phyloP scores from a whole-genome alignment of 2,797 vertebrate genomes.

The Etheostoma perlongum region DNA sequence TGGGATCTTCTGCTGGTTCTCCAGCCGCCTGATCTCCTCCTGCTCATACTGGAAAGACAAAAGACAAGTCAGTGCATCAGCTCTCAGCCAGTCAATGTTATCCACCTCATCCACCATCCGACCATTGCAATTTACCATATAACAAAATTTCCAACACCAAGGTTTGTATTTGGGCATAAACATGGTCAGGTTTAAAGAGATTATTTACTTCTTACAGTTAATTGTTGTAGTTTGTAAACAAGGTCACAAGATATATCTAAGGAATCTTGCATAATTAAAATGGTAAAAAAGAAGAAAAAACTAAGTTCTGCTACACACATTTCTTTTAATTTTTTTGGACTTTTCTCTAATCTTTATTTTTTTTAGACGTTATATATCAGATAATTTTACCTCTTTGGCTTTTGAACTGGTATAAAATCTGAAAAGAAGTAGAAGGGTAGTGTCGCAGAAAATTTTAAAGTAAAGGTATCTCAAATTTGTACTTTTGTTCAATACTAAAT shows the following conservation, averaged over 20 bases:
- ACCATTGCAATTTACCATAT: neutral
- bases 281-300: neutral
- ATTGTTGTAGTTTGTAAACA: neutral
- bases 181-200: neutral
- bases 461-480: neutral
- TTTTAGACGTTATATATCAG: neutral
- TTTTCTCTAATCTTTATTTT: neutral
- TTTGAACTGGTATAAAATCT: neutral
- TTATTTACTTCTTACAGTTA: neutral
- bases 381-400: neutral
- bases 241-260: neutral
- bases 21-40: constrained; percentile 78
- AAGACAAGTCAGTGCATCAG: neutral
- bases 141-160: neutral
- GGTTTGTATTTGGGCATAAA: neutral
- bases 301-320: neutral
- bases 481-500: neutral
- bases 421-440: neutral
- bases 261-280: neutral
- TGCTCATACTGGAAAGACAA: constrained; percentile 79
- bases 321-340: neutral
- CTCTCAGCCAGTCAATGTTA: neutral
- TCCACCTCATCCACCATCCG: neutral
- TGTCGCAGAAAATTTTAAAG: neutral
- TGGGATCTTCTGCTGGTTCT: constrained; percentile 81